These are phyloP conservation scores for Apotomis betuletana DNA, from an alignment of 2,888 invertebrate species.

Conservation along the genomic window DNA sequence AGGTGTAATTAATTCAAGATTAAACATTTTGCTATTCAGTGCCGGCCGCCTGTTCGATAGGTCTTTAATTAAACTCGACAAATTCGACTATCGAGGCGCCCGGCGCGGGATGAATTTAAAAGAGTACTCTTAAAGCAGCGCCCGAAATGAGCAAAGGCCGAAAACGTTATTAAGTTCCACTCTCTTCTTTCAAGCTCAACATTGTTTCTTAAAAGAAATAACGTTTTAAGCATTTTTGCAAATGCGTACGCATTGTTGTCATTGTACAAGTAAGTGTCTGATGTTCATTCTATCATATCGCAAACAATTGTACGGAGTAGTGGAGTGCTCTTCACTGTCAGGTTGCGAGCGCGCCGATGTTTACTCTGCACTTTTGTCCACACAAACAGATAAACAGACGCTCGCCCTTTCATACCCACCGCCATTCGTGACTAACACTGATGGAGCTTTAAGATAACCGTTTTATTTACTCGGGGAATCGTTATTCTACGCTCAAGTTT, in stretches of 20 bases:
- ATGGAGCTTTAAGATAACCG: conserved; percentile 70
- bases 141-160: conserved; percentile 50
- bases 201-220: conserved; percentile 5
- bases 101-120: conserved; percentile 50
- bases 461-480: conserved; percentile 66
- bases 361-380: conserved; percentile 58
- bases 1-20: conserved; percentile 45
- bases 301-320: conserved; percentile 39
- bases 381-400: conserved; percentile 63
- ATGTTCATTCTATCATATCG: conserved; percentile 38
- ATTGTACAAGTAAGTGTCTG: conserved; percentile 27
- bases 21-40: conserved; percentile 45
- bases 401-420: conserved; percentile 66
- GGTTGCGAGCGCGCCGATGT: conserved; percentile 49
- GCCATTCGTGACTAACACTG: conserved; percentile 73
- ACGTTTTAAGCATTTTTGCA: conserved; percentile 10
- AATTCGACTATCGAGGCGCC: conserved; percentile 46
- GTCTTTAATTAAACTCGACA: conserved; percentile 54
- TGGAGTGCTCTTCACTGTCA: conserved; percentile 48
- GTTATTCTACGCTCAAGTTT: conserved; percentile 52
- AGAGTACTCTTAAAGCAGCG: conserved; percentile 49
- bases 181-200: conserved; percentile 13
- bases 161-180: conserved; percentile 43
- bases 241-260: conserved; percentile 21
- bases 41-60: conserved; percentile 42